Percentiles rank a stretch among this genome's conserved stretches.
These are phyloP conservation scores for Trididemnum miniatum DNA, from an alignment of 23 tunicate genomes.

Conservation along the genomic window DNA sequence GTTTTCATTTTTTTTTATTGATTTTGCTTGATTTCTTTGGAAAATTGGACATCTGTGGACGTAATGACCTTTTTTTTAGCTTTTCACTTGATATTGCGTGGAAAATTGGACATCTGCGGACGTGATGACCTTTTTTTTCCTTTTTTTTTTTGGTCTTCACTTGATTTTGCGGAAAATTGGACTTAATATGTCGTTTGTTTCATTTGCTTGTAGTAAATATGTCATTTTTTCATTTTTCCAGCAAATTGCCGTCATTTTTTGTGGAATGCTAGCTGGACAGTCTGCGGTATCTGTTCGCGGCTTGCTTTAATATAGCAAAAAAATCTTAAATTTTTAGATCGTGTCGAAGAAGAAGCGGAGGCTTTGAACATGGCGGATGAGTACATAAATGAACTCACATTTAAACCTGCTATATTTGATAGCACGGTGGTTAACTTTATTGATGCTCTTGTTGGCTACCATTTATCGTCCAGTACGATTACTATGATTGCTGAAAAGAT, in stretches of 20 bases:
- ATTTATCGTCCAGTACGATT: constrained; percentile 6
- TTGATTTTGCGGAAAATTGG: too few relatives aligned
- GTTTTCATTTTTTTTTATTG: too few relatives aligned
- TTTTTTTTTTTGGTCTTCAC: too few relatives aligned
- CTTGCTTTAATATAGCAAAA: neutral
- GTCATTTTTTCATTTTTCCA: too few relatives aligned
- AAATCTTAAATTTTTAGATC: constrained; percentile 4
- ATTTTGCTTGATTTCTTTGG: too few relatives aligned
- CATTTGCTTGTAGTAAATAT: too few relatives aligned
- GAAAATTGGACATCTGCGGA: too few relatives aligned
- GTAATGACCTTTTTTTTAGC: too few relatives aligned
- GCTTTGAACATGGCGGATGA: constrained; percentile 12
- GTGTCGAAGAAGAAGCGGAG: neutral
- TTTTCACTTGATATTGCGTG: too few relatives aligned
- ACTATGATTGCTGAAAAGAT: constrained; percentile 30
- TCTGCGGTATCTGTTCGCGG: neutral
- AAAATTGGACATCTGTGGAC: too few relatives aligned
- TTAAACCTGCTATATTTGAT: constrained; percentile 30
- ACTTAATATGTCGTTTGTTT: too few relatives aligned
- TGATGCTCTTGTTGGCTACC: neutral
- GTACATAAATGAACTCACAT: constrained; percentile 24
- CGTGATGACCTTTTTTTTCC: too few relatives aligned
- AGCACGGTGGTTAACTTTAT: constrained; percentile 2
- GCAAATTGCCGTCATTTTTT: neutral
- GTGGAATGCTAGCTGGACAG: neutral